Base-by-base conservation (phyloP, 2,113 vertebrate species). In the Poecile atricapillus region DNA sequence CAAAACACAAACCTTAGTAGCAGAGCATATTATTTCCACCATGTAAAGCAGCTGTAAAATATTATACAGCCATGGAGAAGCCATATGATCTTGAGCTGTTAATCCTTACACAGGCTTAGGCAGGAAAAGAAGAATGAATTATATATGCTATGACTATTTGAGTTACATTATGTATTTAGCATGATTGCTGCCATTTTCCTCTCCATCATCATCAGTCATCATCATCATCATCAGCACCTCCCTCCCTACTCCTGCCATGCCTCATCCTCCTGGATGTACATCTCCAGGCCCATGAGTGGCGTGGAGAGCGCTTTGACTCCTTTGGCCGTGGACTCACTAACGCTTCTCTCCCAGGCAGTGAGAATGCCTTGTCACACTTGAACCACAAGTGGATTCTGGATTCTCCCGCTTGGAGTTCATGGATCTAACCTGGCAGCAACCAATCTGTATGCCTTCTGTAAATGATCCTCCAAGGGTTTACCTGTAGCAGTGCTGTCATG, bases 401-500 rank as follows among this genome's bases (percentile, higher is more conserved):
- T 90, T 92, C 91, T 95, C 79, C 55, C 35, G 3, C 67, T 84
- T 94, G 96, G 93, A 92, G 25, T 91, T 87, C 89, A 94, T 95
- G 96, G 96, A 97, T 94, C 80, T 94, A 92, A 92, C 94, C 96
- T 90, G 93, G 89, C 95, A 97, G 89, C 89, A 80, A 94, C 80
- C 89, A 82, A 50, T 87, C 91, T 97, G 8, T 92, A 78, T 97
- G 96, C 71, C 95, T 97, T 89, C 96, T 95, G 94, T 97, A 96
- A 96, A 97, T 97, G 96, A 65, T 97, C 93, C 91, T 97, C 95
- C 96, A 97, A 94, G 94, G 89, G 86, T 91, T 95, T 91, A 71
- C 94, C 96, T 96, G 94, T 97, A 97, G 95, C 96, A 94, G 86
- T 96, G 95, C 96, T 96, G 95, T 91, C 96, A 97, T 97, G 96